These are phyloP conservation scores for Paelopatides confundens DNA, from an alignment of 53 echinoderm and acorn worm genomes.

Conservation along the genomic window DNA sequence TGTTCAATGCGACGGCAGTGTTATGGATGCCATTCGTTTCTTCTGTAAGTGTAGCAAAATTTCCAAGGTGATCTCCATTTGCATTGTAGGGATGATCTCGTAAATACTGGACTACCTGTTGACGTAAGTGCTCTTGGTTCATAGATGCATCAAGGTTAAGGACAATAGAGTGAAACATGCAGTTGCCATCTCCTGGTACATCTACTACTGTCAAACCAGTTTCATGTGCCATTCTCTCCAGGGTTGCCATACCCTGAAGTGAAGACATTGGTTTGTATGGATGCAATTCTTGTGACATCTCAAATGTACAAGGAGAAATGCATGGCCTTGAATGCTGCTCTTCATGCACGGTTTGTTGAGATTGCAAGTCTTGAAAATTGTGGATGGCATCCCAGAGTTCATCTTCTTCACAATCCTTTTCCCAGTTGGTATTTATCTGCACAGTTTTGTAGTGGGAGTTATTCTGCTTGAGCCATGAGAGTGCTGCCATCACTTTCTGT, in stretches of 20 bases:
- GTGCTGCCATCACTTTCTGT: conserved; percentile 6
- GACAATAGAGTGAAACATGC: background rate
- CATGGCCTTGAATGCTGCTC: background rate
- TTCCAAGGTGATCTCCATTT: background rate
- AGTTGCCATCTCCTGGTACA: conserved; percentile 38
- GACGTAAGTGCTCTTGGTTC: background rate
- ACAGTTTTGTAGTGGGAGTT: conserved; percentile 20
- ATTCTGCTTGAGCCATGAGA: background rate
- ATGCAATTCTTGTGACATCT: too few species aligned
- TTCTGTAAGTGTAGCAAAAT: background rate
- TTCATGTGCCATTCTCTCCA: background rate
- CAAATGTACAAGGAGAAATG: background rate
- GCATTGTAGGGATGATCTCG: conserved; percentile 8
- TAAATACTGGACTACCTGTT: background rate
- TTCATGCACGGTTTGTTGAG: background rate
- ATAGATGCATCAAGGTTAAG: background rate
- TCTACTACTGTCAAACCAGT: background rate
- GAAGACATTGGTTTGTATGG: too few species aligned
- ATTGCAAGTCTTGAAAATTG: background rate
- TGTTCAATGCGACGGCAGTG: background rate
- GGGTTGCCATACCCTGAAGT: background rate
- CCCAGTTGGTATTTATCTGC: conserved; percentile 28
- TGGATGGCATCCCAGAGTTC: conserved; percentile 31
- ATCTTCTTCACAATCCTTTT: background rate
- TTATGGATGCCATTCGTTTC: background rate